Base-by-base conservation (phyloP, 2,888 invertebrate genomes). In the Drosophila histrio region DNA sequence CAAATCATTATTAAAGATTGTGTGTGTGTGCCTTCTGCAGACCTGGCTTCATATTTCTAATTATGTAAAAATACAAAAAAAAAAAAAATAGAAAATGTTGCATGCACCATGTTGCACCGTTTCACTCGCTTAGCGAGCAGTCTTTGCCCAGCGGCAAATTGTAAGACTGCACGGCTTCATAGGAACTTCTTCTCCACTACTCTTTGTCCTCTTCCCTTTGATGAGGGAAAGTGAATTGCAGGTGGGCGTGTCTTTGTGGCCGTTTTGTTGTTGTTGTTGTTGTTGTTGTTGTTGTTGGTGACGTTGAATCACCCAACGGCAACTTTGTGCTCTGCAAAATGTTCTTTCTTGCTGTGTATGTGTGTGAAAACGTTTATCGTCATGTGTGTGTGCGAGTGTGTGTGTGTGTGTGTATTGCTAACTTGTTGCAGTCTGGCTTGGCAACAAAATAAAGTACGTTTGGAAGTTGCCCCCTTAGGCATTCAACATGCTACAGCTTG, bases 1-100 rank as follows among this genome's bases (percentile, higher is more conserved):
- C 73, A 88, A 86, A 86, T 84, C 77, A 70, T 79, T 86, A 83
- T 83, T 86, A 88, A 88, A 62, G 67, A 52, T 50, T 50, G 19
- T 21, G 28, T 21, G 15, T 26, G 22, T 4, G 13, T 28, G 43
- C 17, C 21, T 34, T 2, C 22, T 15, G 11, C n/a, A 21, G 22
- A 24, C 15, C 22, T 54, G 19, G 72, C 62, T 75, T 72, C 78
- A 84, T 77, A 84, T 87, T 87, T 82, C 85, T 87, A 82, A 87
- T 82, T 87, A 87, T 81, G 81, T 80, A 71, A 71, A 85, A 79
- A 85, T 77, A 13, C 24, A 43, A 13, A 43, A 21, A 32, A 66
- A 64, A 72, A 24, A 24, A 22, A 43, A 13, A 21, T 7, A 15
- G 26, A 15, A 22, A 47, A 32, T 2, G 15, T 30, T 30, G 21